A percentile compares a stretch with the other conserved stretches of the same genome.
Evolutionary conservation across 2,113 vertebrate genomes (phyloP).

Genomic region (Numida meleagris): DNA sequence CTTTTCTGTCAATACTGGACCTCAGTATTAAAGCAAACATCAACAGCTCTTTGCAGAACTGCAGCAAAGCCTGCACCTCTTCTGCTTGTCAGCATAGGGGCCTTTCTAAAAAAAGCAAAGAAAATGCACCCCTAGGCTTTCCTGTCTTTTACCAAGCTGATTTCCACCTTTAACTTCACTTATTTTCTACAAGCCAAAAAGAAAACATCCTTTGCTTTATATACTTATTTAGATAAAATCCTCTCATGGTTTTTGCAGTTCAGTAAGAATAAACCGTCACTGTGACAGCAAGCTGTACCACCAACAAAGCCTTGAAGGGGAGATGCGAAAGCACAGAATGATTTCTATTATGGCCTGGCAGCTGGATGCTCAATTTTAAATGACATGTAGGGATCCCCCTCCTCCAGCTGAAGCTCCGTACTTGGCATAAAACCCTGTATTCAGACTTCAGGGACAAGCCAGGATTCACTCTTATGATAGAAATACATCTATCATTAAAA

Average conservation of each 20-base stretch:
- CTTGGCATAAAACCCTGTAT: not conserved
- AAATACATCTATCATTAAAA: not conserved
- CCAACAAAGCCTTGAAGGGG: not conserved
- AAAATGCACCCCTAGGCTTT: not conserved
- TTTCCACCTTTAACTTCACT: not conserved
- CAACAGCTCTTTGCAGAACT: not conserved
- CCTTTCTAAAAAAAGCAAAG: not conserved
- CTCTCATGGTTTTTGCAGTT: not conserved
- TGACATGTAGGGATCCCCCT: not conserved
- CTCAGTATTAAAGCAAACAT: not conserved
- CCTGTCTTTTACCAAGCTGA: not conserved
- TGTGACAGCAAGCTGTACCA: accelerated
- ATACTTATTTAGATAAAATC: not conserved
- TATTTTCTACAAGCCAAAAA: not conserved
- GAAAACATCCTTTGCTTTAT: not conserved
- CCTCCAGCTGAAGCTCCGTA: not conserved
- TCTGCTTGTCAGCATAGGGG: not conserved
- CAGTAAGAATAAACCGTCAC: not conserved
- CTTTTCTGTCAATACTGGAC: not conserved
- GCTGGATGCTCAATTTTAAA: not conserved
- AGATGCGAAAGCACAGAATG: not conserved
- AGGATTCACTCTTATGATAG: not conserved
- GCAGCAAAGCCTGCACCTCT: not conserved
- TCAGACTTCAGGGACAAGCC: not conserved
- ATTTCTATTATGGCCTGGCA: not conserved